Evolutionary conservation across 2,797 vertebrate species (phyloP).

Genomic region (Huso huso): DNA sequence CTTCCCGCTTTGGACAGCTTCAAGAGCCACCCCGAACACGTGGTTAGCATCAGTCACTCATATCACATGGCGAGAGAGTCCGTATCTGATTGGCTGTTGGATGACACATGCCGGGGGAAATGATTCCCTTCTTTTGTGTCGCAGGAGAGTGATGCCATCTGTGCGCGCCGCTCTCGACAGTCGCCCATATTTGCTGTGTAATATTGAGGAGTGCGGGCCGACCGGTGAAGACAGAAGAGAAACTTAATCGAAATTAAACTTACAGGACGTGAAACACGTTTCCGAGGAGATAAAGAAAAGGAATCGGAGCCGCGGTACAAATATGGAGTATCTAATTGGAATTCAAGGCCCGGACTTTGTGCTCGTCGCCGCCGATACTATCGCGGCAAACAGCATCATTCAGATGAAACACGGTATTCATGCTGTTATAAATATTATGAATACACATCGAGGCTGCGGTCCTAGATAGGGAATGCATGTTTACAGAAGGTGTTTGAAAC

Average conservation of each 20-base stretch:
- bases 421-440: no score
- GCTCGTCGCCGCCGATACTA: constrained; percentile 81
- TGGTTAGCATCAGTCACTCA: background rate
- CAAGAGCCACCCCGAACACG: no score
- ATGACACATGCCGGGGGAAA: constrained; percentile 35
- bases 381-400: constrained; percentile 85
- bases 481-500: no score
- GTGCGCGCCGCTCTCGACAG: no score
- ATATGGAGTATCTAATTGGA: constrained; percentile 92
- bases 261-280: background rate
- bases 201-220: constrained; percentile 34
- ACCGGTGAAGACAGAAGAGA: background rate
- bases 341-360: constrained; percentile 90
- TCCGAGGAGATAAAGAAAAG: background rate
- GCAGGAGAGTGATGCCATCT: constrained; percentile 25
- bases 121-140: constrained; percentile 42
- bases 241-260: no score
- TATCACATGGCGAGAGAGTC: constrained; percentile 35
- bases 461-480: no score
- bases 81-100: constrained; percentile 24
- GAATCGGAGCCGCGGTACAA: background rate
- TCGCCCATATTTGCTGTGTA: constrained; percentile 76
- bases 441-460: no score
- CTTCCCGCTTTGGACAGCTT: no score
- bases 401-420: constrained; percentile 89